Evolutionary conservation across 2,888 invertebrate genomes (phyloP).

Genomic region (Ommatoiulus sabulosus): DNA sequence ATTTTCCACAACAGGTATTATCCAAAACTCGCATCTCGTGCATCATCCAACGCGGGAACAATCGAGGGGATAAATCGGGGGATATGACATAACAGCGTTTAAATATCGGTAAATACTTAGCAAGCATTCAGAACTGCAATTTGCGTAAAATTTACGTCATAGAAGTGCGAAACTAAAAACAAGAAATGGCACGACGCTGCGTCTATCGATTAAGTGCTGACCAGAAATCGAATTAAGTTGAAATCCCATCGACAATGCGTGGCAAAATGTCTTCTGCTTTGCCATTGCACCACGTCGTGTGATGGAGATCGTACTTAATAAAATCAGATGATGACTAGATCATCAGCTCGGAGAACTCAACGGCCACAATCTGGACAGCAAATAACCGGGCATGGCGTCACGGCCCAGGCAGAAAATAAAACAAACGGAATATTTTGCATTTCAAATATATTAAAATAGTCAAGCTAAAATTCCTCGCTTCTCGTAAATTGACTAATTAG

Average conservation of each 20-base stretch:
- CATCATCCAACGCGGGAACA: background rate
- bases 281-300: background rate
- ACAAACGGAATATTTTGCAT: conserved; percentile 7
- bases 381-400: background rate
- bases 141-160: background rate
- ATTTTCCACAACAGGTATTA: background rate
- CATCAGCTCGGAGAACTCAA: background rate
- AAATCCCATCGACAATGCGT: background rate
- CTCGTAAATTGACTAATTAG: background rate
- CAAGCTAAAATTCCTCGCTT: conserved; percentile 4
- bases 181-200: background rate
- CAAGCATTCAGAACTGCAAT: conserved; percentile 20
- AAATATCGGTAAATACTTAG: conserved; percentile 1
- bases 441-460: background rate
- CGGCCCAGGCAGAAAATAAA: background rate
- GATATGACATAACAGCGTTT: background rate
- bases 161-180: background rate
- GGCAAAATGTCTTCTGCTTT: conserved; percentile 22
- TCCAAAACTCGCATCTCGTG: background rate
- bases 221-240: background rate
- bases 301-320: conserved; percentile 13
- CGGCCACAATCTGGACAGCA: background rate
- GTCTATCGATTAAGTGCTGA: background rate
- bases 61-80: background rate
- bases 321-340: background rate